Conservation (phyloP, 2,888 invertebrate species). For the Rhopalosiphum nymphaeae region DNA sequence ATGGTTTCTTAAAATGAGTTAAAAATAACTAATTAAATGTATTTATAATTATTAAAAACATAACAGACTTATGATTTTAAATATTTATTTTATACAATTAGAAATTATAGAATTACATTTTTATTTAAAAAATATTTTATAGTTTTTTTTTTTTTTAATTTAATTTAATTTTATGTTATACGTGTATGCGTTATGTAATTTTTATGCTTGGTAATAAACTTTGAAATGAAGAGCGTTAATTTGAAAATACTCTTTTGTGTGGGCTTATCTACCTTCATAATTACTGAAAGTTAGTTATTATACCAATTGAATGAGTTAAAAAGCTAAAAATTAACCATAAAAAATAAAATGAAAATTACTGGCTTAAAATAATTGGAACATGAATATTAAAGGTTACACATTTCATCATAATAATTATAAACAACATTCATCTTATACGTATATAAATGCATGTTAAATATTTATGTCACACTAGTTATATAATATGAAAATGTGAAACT, state of each 20-base stretch:
- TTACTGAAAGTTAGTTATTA: constrained; percentile 20
- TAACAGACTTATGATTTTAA: not conserved
- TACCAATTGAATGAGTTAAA: constrained; percentile 17
- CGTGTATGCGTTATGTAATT: not conserved
- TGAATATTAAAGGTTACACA: not conserved
- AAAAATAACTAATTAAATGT: not conserved
- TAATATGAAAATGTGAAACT: not conserved
- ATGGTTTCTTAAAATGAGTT: not conserved
- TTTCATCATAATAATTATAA: not conserved
- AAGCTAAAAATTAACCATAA: constrained; percentile 3
- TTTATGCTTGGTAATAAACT: constrained; percentile 25
- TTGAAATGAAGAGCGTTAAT: constrained; percentile 12
- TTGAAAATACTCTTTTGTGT: not conserved
- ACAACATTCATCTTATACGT: not conserved
- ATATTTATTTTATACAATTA: not conserved
- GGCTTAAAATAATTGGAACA: not conserved
- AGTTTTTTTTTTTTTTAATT: not conserved
- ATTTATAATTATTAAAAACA: not conserved
- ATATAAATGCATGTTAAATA: not conserved
- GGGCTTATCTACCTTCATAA: constrained; percentile 8
- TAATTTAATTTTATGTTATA: not conserved
- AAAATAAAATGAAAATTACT: not conserved
- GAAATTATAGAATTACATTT: not conserved
- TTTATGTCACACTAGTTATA: not conserved
- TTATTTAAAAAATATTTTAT: not conserved